Base-by-base conservation (phyloP, 2,888 invertebrate species). In the Phyto melanocephala region DNA sequence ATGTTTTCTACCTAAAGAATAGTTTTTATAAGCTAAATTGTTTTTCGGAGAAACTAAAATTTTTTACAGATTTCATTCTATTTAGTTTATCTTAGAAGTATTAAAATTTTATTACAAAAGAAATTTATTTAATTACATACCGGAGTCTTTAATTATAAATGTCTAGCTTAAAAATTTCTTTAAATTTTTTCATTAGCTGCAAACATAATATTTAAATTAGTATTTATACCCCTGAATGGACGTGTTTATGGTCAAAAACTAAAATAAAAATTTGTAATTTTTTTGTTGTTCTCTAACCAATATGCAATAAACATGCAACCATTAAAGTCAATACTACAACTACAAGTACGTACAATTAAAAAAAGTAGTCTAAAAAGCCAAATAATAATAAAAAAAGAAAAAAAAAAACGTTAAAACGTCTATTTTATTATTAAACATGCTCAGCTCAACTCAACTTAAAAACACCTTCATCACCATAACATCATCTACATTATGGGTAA, bases 401-500 rank as follows among this genome's bases (percentile, higher is more conserved):
- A n/a, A n/a, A n/a, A n/a, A n/a, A n/a, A n/a, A n/a, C n/a, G n/a
- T n/a, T n/a, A n/a, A n/a, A n/a, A n/a, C n/a, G n/a, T n/a, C n/a
- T n/a, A n/a, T n/a, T 37, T 37, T 47, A 58, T 24, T 60, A 58
- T n/a, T 47, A 37, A 75, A 50, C 47, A 75, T 35, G 65, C 37
- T 75, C 28, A 47, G 22, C n/a, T 28, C n/a, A 67, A 67, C 17
- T 17, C n/a, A 45, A n/a, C n/a, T n/a, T n/a, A 5, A 45, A 65
- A 75, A n/a, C 22, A 24, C 13, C 62, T 50, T 52, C 8, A 52
- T 60, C n/a, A 50, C 22, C 54, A 35, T 37, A 60, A 2, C 60
- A 60, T 42, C 33, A 68, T 62, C 22, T 24, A 50, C 17, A 58
- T 60, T 67, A 50, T 67, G 58, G 35, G 17, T 58, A 76, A 58